A percentile compares a stretch with the other conserved stretches of the same genome.
Evolutionary conservation across 2,888 invertebrate genomes (phyloP).

Genomic region (Phengaris alcon): DNA sequence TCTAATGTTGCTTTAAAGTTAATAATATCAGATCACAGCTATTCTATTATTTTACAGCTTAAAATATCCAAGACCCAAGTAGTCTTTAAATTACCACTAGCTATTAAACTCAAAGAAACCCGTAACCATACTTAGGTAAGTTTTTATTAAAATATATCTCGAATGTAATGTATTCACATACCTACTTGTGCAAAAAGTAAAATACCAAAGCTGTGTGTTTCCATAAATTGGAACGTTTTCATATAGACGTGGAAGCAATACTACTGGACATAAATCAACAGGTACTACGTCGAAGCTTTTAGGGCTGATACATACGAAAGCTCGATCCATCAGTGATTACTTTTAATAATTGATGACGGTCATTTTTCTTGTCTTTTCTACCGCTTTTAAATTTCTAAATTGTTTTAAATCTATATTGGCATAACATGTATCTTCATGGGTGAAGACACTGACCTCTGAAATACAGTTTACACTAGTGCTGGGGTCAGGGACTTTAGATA

Average conservation of each 20-base stretch:
- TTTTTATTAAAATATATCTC: background rate
- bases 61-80: background rate
- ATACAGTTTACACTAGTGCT: too few relatives aligned
- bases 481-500: too few relatives aligned
- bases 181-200: background rate
- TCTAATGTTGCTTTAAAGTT: too few relatives aligned
- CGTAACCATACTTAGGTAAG: background rate
- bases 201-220: constrained; percentile 4
- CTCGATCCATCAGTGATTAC: background rate
- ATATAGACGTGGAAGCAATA: constrained; percentile 19
- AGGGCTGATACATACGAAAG: background rate
- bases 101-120: background rate
- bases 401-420: too few relatives aligned
- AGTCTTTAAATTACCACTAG: background rate
- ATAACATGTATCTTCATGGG: too few relatives aligned
- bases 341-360: background rate
- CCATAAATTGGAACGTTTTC: constrained; percentile 19
- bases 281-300: constrained; percentile 16
- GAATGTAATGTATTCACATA: background rate
- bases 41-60: too few relatives aligned
- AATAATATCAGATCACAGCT: too few relatives aligned
- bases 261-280: constrained; percentile 27
- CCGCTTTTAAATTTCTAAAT: too few relatives aligned
- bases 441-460: too few relatives aligned
- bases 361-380: background rate